Evolutionary conservation across 1,140 invertebrate genomes (phyloP).

Genomic region (Panagrolaimus sp.): DNA sequence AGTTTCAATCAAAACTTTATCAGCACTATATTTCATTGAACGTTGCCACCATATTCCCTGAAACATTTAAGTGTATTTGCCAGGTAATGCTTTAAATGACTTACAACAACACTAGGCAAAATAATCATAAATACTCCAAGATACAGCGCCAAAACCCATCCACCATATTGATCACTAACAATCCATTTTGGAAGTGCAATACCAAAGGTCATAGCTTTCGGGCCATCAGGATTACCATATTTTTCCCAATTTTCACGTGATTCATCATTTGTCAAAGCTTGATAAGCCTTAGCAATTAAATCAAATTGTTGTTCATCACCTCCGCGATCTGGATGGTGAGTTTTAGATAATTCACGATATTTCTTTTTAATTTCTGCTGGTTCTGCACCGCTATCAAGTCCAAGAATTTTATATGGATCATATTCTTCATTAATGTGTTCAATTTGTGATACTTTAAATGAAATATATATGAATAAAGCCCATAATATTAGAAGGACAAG

Average conservation of each 20-base stretch:
- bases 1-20: conserved; percentile 82
- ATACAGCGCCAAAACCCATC: conserved; percentile 92
- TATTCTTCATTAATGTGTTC: conserved; percentile 96
- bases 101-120: conserved; percentile 76
- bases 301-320: conserved; percentile 95
- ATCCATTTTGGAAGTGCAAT: conserved; percentile 99
- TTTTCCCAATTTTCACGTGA: conserved; percentile 94
- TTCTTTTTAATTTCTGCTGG: conserved; percentile 85
- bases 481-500: conserved; percentile 70
- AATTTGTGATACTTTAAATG: conserved; percentile 88
- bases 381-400: conserved; percentile 76
- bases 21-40: conserved; percentile 89
- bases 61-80: conserved; percentile 21
- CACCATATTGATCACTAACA: conserved; percentile 97
- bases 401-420: conserved; percentile 94
- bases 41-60: conserved; percentile 96
- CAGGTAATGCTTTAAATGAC: conserved; percentile 36
- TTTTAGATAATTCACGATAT: conserved; percentile 83
- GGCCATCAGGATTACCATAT: conserved; percentile 98
- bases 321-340: conserved; percentile 90
- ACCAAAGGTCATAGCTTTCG: conserved; percentile 94
- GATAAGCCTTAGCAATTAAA: conserved; percentile 92
- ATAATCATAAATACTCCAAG: conserved; percentile 95
- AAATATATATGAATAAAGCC: conserved; percentile 70
- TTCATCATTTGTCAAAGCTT: conserved; percentile 84